phyloP scores from a whole-genome alignment of 2,888 invertebrate species.

The Eupithecia centaureata region DNA sequence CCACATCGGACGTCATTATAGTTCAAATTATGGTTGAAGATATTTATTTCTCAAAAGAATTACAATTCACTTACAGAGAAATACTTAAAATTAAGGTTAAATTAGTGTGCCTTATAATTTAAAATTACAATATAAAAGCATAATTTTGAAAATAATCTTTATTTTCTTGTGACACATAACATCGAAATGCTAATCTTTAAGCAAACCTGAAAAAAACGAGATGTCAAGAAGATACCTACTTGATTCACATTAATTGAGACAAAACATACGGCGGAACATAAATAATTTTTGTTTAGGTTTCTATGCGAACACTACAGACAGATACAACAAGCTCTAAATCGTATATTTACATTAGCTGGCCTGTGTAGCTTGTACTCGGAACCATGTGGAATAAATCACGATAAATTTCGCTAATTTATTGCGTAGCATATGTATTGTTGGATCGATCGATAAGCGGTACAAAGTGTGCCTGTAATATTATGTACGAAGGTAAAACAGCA shows the following conservation, averaged over 20 bases:
- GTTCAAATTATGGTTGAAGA: too few species aligned
- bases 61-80: too few species aligned
- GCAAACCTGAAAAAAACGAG: neutral
- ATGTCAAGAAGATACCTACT: neutral
- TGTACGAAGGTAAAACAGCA: neutral
- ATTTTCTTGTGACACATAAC: too few species aligned
- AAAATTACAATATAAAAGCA: too few species aligned
- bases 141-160: too few species aligned
- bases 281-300: neutral
- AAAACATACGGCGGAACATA: neutral
- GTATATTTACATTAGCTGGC: neutral
- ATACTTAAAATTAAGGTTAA: too few species aligned
- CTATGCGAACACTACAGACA: neutral
- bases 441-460: neutral
- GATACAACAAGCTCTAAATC: neutral
- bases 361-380: conserved; percentile 10
- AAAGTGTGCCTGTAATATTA: too few species aligned
- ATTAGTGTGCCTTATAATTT: too few species aligned
- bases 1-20: too few species aligned
- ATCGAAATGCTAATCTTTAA: neutral
- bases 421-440: neutral
- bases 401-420: conserved; percentile 16
- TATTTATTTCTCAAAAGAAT: too few species aligned
- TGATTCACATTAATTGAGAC: neutral
- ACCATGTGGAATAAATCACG: conserved; percentile 27